Evolutionary conservation across 2,797 vertebrate genomes (phyloP).

Genomic region (Clarias fuscus): DNA sequence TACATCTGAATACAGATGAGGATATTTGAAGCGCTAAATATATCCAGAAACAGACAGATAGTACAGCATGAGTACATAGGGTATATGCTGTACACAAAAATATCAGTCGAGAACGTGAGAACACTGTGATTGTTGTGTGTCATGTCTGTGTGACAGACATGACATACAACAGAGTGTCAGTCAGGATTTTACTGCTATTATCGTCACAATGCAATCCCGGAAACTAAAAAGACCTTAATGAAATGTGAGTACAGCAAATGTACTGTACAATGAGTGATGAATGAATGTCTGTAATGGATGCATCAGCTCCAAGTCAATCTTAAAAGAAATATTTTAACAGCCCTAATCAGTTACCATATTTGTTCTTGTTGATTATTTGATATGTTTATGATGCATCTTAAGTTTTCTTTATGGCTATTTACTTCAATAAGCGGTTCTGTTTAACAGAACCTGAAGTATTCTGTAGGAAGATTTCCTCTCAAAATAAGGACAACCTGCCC

Average conservation of each 20-base stretch:
- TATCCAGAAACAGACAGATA: not conserved
- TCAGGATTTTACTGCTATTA: not conserved
- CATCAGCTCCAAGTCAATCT: not conserved
- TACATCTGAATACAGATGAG: constrained; percentile 4
- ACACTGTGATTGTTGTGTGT: not conserved
- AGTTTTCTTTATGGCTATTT: constrained; percentile 5
- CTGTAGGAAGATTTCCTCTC: constrained; percentile 9
- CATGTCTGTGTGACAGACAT: not conserved
- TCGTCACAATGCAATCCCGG: not conserved
- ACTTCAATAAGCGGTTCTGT: constrained; percentile 24
- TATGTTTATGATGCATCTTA: constrained; percentile 10
- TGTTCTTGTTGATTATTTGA: not conserved
- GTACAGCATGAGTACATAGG: too few species aligned
- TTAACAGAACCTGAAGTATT: constrained; percentile 42
- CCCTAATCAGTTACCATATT: not conserved
- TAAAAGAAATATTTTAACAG: not conserved
- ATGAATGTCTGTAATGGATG: not conserved
- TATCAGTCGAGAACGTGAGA: not conserved
- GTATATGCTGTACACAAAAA: not conserved
- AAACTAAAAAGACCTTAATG: not conserved
- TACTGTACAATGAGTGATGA: not conserved
- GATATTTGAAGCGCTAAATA: not conserved
- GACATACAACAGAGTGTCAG: not conserved
- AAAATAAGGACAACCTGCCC: constrained; percentile 74
- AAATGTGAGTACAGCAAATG: not conserved